Evolutionary conservation across 1,140 invertebrate genomes (phyloP).

Genomic region (Drosophila pseudoananassae): DNA sequence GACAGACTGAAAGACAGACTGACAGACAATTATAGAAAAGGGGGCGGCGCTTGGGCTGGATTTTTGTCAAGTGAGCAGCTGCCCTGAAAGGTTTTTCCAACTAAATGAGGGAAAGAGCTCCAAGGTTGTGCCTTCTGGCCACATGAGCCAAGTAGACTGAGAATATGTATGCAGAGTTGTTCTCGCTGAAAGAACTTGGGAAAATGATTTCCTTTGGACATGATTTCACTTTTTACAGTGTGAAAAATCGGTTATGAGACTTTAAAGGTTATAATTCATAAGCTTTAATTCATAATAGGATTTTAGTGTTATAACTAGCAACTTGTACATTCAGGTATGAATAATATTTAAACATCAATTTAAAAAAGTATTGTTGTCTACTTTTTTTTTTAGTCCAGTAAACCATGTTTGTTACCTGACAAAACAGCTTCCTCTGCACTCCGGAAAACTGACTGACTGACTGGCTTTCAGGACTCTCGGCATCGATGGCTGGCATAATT

Average conservation of each 20-base stretch:
- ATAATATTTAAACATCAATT: not conserved
- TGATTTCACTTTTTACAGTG: slow-evolving; percentile 9
- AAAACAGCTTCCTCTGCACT: not conserved
- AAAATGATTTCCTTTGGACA: slow-evolving; percentile 34
- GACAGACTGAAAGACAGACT: slow-evolving; percentile 14
- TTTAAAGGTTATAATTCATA: not conserved
- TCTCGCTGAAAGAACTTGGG: not conserved
- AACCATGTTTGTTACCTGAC: not conserved
- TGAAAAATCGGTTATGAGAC: not conserved
- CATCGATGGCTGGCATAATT: slow-evolving; percentile 37
- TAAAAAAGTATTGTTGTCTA: not conserved
- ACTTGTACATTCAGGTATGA: too few relatives aligned
- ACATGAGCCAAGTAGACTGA: slow-evolving; percentile 14
- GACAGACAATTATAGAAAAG: slow-evolving; percentile 5
- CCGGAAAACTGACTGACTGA: slow-evolving; percentile 6
- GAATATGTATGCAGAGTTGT: slow-evolving; percentile 5
- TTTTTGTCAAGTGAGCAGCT: slow-evolving; percentile 8
- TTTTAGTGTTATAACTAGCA: too few relatives aligned
- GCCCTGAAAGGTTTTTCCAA: slow-evolving; percentile 31
- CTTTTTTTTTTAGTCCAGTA: not conserved
- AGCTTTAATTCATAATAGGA: too few relatives aligned
- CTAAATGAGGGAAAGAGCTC: slow-evolving; percentile 27
- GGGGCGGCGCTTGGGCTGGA: not conserved
- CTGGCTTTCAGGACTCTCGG: not conserved
- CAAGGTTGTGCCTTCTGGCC: slow-evolving; percentile 32